These are phyloP conservation scores for Oxyscelio sp. DNA, from an alignment of 2,888 invertebrate genomes.

Conservation along the genomic window DNA sequence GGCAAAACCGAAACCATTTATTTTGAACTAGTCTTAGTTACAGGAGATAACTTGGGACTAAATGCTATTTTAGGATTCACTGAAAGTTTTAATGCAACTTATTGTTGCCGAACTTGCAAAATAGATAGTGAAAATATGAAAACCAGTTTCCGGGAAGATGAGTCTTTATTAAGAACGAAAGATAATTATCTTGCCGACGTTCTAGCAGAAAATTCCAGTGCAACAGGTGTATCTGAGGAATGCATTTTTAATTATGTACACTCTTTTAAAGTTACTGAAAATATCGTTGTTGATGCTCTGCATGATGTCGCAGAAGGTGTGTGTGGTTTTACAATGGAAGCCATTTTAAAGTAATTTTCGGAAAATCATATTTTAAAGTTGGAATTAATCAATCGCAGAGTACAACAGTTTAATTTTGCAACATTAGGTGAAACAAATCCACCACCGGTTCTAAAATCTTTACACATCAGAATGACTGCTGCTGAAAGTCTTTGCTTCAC, in stretches of 20 bases:
- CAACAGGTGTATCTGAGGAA: conserved; percentile 20
- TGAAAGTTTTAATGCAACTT: conserved; percentile 44
- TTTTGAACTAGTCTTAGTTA: conserved; percentile 54
- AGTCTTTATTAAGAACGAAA: conserved; percentile 25
- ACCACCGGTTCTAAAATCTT: conserved; percentile 18
- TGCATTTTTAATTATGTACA: conserved; percentile 58
- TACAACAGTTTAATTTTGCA: conserved; percentile 30
- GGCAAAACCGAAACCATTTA: conserved; percentile 9
- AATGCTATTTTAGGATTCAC: conserved; percentile 55
- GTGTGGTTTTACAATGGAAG: conserved; percentile 21
- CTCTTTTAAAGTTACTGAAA: conserved; percentile 29
- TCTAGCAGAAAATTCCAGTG: conserved; percentile 4
- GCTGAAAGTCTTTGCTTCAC: conserved; percentile 33
- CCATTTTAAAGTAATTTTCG: conserved; percentile 3
- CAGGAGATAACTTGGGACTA: conserved; percentile 61
- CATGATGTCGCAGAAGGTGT: conserved; percentile 23
- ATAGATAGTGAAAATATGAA: background rate
- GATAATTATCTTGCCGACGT: conserved; percentile 44
- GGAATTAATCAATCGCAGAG: conserved; percentile 13
- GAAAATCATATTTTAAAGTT: conserved; percentile 2
- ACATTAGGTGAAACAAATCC: conserved; percentile 1
- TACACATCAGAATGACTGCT: conserved; percentile 45
- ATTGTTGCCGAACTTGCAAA: conserved; percentile 62
- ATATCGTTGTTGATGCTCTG: conserved; percentile 15
- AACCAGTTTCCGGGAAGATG: background rate